Base-by-base conservation (phyloP, 1,140 invertebrate species). In the Neelides sp. region DNA sequence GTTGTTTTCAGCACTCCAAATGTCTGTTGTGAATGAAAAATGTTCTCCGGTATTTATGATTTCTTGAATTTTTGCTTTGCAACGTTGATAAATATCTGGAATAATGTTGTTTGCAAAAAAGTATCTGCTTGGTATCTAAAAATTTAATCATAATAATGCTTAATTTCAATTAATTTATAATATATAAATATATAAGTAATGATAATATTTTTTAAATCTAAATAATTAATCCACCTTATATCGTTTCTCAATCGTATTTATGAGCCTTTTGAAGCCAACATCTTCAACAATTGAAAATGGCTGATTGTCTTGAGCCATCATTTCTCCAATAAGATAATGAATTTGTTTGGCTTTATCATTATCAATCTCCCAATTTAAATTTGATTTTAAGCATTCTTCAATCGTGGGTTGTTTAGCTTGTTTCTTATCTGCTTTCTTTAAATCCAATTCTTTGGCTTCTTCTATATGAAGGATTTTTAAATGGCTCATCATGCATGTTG, bases 1-100 rank as follows among this genome's bases (percentile, higher is more conserved):
- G 36, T 63, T 65, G 27, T 59, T 64, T 3, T 48, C 17, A 8
- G 64, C 64, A n/a, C 61, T 65, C 64, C 63, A 66, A n/a, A 57
- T 48, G 58, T 66, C 64, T 17, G 64, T 65, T 4, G 62, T 64
- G 8, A 64, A 44, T 8, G 42, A 44, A 10, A 44, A 23, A 10
- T n/a, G 17, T n/a, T 20, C 4, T 24, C 7, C 42, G 10, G 7
- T 10, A 20, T 44, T 17, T 10, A 44, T 17, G 10, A 7, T 12
- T 24, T 44, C 20, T 15, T 34, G 42, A 10, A 44, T 20, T 44
- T 26, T 27, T 26, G 19, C 8, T 34, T 15, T 34, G 30, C 8
- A 34, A 15, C 30, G 30, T 34, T 8, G 8, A 15, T 34, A 34
- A 10, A 34, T 10, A 10, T 34, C 30, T 34, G 30, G 30, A 10